phyloP scores from a whole-genome alignment of 1,140 invertebrate species.

The Choristoneura fumiferana region DNA sequence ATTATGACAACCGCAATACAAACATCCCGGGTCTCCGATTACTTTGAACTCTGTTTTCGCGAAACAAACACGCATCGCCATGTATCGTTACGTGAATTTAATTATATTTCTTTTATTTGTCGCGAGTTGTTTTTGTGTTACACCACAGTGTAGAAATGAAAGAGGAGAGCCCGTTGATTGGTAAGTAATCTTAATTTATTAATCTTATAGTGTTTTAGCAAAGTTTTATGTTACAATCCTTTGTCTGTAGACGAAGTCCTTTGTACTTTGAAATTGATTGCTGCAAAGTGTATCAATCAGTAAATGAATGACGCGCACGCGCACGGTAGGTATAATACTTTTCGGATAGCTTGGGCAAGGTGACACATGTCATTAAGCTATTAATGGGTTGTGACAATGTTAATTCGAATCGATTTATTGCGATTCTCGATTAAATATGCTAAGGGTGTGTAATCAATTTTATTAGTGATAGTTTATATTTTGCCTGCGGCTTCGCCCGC shows the following conservation, averaged over 20 bases:
- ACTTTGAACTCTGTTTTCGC: conserved; percentile 39
- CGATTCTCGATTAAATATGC: no score
- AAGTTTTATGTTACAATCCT: not conserved
- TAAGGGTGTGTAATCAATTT: no score
- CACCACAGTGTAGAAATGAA: conserved; percentile 81
- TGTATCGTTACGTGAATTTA: conserved; percentile 31
- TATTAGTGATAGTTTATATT: no score
- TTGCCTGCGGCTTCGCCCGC: no score
- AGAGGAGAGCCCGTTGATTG: conserved; percentile 82
- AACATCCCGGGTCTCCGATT: conserved; percentile 55
- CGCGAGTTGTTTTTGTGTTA: conserved; percentile 37
- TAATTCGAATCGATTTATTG: no score
- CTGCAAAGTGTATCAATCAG: no score
- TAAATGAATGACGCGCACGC: no score
- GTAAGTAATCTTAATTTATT: conserved; percentile 63
- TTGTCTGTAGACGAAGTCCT: conserved; percentile 5
- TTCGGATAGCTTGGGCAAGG: no score
- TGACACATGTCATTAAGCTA: no score
- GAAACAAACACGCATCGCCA: conserved; percentile 41
- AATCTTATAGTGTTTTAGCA: conserved; percentile 19
- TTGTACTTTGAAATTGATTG: no score
- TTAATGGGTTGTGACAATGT: no score
- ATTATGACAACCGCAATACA: conserved; percentile 38
- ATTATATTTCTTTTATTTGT: conserved; percentile 41
- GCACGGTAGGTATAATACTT: no score